phyloP scores from a whole-genome alignment of 2,113 vertebrate species.

The Diadophis punctatus region DNA sequence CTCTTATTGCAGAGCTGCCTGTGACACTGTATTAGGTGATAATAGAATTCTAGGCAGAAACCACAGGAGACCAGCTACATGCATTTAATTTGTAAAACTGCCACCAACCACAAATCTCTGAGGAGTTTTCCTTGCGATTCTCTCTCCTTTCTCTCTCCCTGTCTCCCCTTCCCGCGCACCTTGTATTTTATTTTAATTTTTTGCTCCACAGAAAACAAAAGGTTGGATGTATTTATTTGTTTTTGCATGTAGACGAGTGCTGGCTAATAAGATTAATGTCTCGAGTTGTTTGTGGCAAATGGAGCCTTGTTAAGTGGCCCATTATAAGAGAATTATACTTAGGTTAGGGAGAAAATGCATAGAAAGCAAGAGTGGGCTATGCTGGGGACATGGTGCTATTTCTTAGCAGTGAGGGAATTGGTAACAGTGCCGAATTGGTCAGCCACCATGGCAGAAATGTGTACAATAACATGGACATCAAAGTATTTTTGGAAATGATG shows the following conservation, averaged over 20 bases:
- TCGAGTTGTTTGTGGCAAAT: conserved; percentile 55
- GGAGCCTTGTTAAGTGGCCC: conserved; percentile 58
- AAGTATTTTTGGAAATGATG: neutral
- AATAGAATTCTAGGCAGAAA: conserved; percentile 51
- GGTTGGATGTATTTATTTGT: conserved; percentile 55
- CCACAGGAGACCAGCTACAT: conserved; percentile 51
- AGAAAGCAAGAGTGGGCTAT: neutral
- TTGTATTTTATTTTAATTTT: neutral
- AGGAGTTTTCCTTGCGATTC: conserved; percentile 43
- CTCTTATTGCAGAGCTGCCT: conserved; percentile 50
- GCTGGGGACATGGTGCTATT: neutral
- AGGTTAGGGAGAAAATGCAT: conserved; percentile 26
- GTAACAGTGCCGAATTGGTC: neutral
- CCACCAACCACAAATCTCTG: conserved; percentile 37
- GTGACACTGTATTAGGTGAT: conserved; percentile 52
- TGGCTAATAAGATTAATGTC: conserved; percentile 66
- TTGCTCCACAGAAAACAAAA: conserved; percentile 42
- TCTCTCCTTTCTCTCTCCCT: neutral
- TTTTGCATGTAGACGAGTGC: conserved; percentile 42
- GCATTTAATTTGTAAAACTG: conserved; percentile 50
- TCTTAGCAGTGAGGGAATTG: neutral
- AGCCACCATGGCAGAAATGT: neutral
- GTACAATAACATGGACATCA: neutral
- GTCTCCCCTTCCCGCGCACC: neutral
- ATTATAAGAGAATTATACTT: conserved; percentile 59